These are phyloP conservation scores for Chelonus formosanus DNA, from an alignment of 2,888 invertebrate genomes.

Conservation along the genomic window DNA sequence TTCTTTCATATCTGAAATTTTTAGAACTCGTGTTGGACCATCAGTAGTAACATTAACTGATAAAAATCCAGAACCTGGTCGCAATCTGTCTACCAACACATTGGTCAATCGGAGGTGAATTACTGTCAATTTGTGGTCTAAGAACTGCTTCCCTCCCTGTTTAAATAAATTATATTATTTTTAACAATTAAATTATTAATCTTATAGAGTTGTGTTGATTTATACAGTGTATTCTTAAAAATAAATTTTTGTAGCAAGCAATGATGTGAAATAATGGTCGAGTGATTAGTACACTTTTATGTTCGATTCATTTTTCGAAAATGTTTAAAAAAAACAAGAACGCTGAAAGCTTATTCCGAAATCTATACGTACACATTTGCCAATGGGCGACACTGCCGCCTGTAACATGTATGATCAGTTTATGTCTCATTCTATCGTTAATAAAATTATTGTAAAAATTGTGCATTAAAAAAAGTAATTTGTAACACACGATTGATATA, in stretches of 20 bases:
- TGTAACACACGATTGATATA: too few relatives aligned
- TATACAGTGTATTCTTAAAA: too few relatives aligned
- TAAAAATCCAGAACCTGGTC: slow-evolving; percentile 92
- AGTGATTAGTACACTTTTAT: slow-evolving; percentile 11
- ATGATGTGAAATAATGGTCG: background rate
- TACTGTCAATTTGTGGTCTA: slow-evolving; percentile 67
- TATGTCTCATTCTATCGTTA: slow-evolving; percentile 32
- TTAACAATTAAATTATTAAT: background rate
- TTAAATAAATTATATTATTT: background rate
- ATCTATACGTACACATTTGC: slow-evolving; percentile 70
- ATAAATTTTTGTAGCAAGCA: background rate
- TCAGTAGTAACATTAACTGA: slow-evolving; percentile 84
- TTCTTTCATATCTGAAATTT: slow-evolving; percentile 81
- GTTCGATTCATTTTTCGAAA: slow-evolving; percentile 28
- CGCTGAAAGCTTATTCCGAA: slow-evolving; percentile 46
- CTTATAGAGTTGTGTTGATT: too few relatives aligned
- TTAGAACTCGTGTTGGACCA: slow-evolving; percentile 91
- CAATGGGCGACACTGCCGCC: slow-evolving; percentile 67
- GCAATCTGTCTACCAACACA: slow-evolving; percentile 82
- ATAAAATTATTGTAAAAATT: too few relatives aligned
- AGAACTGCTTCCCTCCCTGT: slow-evolving; percentile 77
- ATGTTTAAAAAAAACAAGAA: slow-evolving; percentile 39
- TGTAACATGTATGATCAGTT: slow-evolving; percentile 63
- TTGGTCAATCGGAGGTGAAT: slow-evolving; percentile 79
- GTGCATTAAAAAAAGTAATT: too few relatives aligned